These are phyloP conservation scores for Sepiola atlantica DNA, from an alignment of 2,888 invertebrate species.

Conservation along the genomic window DNA sequence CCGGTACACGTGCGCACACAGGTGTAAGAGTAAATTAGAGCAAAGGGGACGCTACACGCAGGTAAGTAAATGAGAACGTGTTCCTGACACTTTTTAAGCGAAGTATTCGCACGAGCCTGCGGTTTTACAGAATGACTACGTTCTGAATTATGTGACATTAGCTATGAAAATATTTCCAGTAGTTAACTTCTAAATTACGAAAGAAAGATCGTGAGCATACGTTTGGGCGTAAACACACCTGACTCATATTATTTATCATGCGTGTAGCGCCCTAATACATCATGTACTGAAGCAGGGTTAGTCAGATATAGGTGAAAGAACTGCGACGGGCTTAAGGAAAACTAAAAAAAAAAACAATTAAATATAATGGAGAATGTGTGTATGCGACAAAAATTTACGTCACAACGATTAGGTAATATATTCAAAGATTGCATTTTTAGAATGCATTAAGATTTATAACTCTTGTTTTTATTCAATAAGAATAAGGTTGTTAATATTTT, in stretches of 20 bases:
- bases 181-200: not conserved
- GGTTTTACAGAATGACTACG: not conserved
- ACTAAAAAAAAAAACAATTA: not conserved
- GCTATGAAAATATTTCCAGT: not conserved
- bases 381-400: too few species aligned
- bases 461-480: too few species aligned
- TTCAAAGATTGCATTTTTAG: too few species aligned
- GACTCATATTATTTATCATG: not conserved
- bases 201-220: not conserved
- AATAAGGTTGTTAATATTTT: too few species aligned
- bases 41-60: not conserved
- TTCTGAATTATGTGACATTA: not conserved
- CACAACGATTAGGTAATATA: too few species aligned
- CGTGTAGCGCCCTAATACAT: not conserved
- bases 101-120: not conserved
- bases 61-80: not conserved
- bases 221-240: not conserved
- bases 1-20: not conserved
- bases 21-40: not conserved
- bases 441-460: too few species aligned
- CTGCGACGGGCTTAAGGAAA: not conserved
- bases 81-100: not conserved
- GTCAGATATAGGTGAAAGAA: not conserved
- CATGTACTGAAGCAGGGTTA: not conserved
- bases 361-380: not conserved